These are phyloP conservation scores for Eupithecia dodoneata DNA, from an alignment of 2,888 invertebrate species.

Conservation along the genomic window DNA sequence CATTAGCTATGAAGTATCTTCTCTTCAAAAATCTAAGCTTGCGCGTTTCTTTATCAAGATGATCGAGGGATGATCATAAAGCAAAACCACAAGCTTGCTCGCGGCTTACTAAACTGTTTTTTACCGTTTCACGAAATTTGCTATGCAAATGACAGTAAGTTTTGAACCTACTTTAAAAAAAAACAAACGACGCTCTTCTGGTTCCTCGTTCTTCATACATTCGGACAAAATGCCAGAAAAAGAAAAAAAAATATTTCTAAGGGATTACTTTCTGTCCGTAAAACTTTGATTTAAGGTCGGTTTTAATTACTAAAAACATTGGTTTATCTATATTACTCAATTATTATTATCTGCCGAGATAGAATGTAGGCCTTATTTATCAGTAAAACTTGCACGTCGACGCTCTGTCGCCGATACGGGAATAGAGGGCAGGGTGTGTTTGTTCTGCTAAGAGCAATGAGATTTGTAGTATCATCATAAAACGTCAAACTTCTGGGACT, in stretches of 20 bases:
- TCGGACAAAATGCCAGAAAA: too few species aligned
- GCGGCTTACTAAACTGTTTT: background rate
- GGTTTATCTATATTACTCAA: background rate
- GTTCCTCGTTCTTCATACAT: too few species aligned
- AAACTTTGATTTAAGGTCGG: background rate
- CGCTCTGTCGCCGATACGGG: conserved; percentile 52
- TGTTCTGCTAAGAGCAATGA: conserved; percentile 61
- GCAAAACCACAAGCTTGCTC: background rate
- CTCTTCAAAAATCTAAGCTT: conserved; percentile 11
- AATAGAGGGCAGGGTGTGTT: conserved; percentile 60
- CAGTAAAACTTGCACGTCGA: conserved; percentile 41
- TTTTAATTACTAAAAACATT: background rate
- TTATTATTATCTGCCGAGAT: conserved; percentile 23
- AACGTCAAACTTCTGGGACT: conserved; percentile 13
- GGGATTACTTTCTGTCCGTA: background rate
- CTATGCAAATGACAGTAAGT: background rate
- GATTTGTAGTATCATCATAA: conserved; percentile 41
- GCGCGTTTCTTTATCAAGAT: conserved; percentile 14
- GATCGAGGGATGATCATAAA: background rate
- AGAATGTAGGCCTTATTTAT: conserved; percentile 32
- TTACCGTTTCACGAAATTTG: background rate
- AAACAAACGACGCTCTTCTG: too few species aligned
- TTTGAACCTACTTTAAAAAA: too few species aligned
- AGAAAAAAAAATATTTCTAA: background rate
- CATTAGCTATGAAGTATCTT: conserved; percentile 23